These are phyloP conservation scores for Amblyornis subalaris DNA, from an alignment of 2,113 vertebrate genomes.

Conservation along the genomic window DNA sequence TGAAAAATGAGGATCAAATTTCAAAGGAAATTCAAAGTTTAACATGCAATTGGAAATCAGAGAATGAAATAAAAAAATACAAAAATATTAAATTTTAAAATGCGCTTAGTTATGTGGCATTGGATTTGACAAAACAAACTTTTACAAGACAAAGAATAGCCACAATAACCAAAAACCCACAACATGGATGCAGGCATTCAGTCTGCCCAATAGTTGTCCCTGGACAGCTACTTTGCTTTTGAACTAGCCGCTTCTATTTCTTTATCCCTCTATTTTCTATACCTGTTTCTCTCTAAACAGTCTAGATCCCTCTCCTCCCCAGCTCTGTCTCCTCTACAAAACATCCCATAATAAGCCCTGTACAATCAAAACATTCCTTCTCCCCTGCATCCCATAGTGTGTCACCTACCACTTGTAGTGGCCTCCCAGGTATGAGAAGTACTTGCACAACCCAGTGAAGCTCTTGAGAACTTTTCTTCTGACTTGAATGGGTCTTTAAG, in stretches of 20 bases:
- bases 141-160: not conserved
- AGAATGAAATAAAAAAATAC: not conserved
- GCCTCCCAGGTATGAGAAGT: fast-evolving
- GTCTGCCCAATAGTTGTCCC: not conserved
- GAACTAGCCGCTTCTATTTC: fast-evolving
- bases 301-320: not conserved
- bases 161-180: not conserved
- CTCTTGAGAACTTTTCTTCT: not conserved
- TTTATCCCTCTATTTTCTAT: not conserved
- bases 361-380: not conserved
- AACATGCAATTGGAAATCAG: not conserved
- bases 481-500: not conserved
- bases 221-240: not conserved
- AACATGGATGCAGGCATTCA: not conserved
- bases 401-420: fast-evolving
- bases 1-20: not conserved
- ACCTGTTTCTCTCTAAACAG: not conserved
- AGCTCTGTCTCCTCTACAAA: not conserved
- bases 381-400: fast-evolving
- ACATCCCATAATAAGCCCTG: not conserved
- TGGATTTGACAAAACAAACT: not conserved
- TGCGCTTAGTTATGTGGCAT: not conserved
- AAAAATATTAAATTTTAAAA: not conserved
- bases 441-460: not conserved
- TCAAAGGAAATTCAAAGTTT: not conserved